Evolutionary conservation across 1,140 invertebrate genomes (phyloP).

Genomic region (Glomeris maerens): DNA sequence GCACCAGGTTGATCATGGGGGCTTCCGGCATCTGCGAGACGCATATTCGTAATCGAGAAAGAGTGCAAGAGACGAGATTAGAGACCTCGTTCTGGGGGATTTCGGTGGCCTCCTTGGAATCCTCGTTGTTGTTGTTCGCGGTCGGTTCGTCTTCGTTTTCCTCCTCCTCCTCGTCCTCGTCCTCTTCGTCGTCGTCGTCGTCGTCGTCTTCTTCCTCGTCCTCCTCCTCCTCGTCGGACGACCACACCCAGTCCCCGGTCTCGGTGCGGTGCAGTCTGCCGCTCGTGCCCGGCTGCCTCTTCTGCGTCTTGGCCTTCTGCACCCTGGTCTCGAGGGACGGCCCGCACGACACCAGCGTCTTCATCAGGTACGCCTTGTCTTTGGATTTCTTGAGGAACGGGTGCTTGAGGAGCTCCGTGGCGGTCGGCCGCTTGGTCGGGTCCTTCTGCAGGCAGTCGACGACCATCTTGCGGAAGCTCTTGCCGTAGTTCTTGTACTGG

Average conservation of each 20-base stretch:
- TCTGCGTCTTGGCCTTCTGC: conserved; percentile 47
- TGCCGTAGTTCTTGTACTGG: conserved; percentile 94
- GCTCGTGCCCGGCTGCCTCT: conserved; percentile 67
- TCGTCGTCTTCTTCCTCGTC: conserved; percentile 40
- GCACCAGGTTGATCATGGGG: conserved; percentile 52
- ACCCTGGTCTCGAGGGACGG: conserved; percentile 75
- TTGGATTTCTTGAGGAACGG: conserved; percentile 99
- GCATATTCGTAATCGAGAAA: too few species aligned
- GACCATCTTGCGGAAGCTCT: conserved; percentile 92
- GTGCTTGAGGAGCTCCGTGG: conserved; percentile 94
- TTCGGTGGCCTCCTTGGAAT: too few species aligned
- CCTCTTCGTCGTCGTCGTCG: conserved; percentile 27
- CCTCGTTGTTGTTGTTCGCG: too few species aligned
- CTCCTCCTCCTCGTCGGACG: conserved; percentile 50
- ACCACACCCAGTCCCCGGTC: conserved; percentile 97
- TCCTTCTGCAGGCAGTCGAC: conserved; percentile 89
- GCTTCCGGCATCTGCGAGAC: too few species aligned
- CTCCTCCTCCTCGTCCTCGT: too few species aligned
- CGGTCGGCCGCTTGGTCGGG: conserved; percentile 82
- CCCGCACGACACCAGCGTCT: conserved; percentile 71
- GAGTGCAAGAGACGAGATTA: neutral
- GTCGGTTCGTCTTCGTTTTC: too few species aligned
- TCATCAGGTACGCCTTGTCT: conserved; percentile 85
- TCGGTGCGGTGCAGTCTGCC: conserved; percentile 82
- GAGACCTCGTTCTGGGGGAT: too few species aligned